Percentiles rank a stretch among this genome's conserved stretches.
phyloP scores from a whole-genome alignment of 2,797 vertebrate genomes.

The Danio kyathit region DNA sequence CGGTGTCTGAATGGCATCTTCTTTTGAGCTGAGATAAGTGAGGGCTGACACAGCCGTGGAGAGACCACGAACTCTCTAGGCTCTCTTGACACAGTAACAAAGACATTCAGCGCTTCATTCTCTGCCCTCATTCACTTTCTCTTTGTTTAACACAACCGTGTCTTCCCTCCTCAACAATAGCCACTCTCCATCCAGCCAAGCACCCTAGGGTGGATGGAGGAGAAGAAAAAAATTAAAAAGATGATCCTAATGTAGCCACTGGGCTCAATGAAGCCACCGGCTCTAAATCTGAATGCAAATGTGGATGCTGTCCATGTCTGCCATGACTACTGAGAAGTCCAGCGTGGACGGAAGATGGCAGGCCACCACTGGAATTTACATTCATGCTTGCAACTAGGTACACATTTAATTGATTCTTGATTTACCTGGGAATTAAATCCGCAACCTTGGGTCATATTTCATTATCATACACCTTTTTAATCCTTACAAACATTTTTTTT shows the following conservation, averaged over 20 bases:
- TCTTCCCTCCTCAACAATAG: constrained; percentile 69
- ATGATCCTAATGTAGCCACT: constrained; percentile 72
- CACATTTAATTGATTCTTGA: no score
- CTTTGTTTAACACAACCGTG: constrained; percentile 77
- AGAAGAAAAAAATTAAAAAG: constrained; percentile 68
- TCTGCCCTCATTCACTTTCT: constrained; percentile 68
- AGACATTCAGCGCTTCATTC: constrained; percentile 70
- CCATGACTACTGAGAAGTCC: constrained; percentile 58
- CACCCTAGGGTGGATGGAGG: constrained; percentile 69
- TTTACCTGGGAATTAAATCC: no score
- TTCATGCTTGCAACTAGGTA: no score
- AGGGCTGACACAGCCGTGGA: constrained; percentile 64
- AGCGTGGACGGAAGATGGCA: constrained; percentile 20
- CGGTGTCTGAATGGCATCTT: constrained; percentile 71
- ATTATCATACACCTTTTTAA: no score
- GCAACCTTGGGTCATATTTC: no score
- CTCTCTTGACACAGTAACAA: constrained; percentile 78
- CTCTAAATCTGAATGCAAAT: constrained; percentile 73
- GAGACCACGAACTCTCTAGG: constrained; percentile 73
- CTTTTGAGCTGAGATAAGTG: constrained; percentile 72
- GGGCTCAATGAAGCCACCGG: constrained; percentile 72
- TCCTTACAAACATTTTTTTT: no score
- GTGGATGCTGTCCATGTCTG: constrained; percentile 62
- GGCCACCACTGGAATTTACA: constrained; percentile 9
- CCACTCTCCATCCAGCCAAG: constrained; percentile 65